Evolutionary conservation across 1,140 invertebrate genomes (phyloP).

Genomic region (Apis cerana): DNA sequence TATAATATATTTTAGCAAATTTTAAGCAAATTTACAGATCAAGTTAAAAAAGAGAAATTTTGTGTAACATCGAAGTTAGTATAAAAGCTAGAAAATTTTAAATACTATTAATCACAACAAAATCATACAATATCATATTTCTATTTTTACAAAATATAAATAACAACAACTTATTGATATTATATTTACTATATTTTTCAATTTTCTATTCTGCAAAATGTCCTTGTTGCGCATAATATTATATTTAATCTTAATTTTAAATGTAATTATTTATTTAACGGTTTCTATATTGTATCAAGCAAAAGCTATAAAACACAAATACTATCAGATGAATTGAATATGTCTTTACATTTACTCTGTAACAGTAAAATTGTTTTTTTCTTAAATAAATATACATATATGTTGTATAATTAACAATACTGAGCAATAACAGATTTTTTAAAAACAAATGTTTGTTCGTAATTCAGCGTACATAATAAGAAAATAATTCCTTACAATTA

Average conservation of each 20-base stretch:
- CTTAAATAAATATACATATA: not conserved
- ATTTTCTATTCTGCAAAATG: slow-evolving; percentile 28
- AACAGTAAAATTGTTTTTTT: not conserved
- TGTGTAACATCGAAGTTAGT: not conserved
- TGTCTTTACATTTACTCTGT: slow-evolving; percentile 3
- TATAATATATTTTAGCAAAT: not conserved
- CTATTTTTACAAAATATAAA: slow-evolving; percentile 13
- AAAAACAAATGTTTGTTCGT: slow-evolving; percentile 19
- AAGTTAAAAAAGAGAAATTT: not conserved
- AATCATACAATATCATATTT: slow-evolving; percentile 2
- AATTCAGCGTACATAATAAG: not conserved
- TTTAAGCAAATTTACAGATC: slow-evolving; percentile 16
- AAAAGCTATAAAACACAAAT: slow-evolving; percentile 28
- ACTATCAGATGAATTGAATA: not conserved
- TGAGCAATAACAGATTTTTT: slow-evolving; percentile 4
- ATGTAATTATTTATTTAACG: not conserved
- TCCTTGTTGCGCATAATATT: slow-evolving; percentile 4
- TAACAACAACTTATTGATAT: slow-evolving; percentile 11
- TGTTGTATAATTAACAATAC: slow-evolving; percentile 18
- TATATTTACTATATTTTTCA: not conserved
- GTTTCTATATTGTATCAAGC: slow-evolving; percentile 8
- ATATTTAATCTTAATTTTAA: slow-evolving; percentile 13
- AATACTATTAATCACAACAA: slow-evolving; percentile 8
- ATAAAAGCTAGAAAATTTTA: slow-evolving; percentile 41
- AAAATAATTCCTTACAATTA: slow-evolving; percentile 3